These are phyloP conservation scores for Apodemia hepburni DNA, from an alignment of 2,888 invertebrate species.

Conservation along the genomic window DNA sequence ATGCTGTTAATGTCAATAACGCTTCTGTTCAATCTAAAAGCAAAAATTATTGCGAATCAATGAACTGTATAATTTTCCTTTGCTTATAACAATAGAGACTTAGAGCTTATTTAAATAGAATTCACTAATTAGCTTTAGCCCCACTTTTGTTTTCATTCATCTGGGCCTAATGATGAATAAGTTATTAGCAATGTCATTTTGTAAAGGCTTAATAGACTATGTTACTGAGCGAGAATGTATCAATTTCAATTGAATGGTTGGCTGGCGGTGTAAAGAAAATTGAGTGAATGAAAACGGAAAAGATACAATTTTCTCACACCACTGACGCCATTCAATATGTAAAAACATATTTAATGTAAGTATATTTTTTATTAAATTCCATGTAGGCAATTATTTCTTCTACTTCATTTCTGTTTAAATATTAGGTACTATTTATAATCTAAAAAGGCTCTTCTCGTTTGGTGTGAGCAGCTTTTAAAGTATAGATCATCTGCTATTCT, in stretches of 20 bases:
- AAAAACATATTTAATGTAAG: not conserved
- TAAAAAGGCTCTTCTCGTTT: no score
- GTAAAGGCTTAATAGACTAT: constrained; percentile 4
- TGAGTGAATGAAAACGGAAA: not conserved
- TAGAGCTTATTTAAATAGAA: not conserved
- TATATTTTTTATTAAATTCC: not conserved
- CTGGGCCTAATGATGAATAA: not conserved
- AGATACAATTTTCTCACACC: constrained; percentile 7
- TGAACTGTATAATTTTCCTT: no score
- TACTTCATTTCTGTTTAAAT: no score
- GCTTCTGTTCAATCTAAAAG: not conserved
- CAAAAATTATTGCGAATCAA: not conserved
- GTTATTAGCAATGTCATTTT: not conserved
- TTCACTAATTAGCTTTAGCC: not conserved
- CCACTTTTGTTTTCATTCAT: not conserved
- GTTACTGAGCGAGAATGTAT: not conserved
- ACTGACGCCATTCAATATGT: not conserved
- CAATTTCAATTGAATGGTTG: constrained; percentile 2
- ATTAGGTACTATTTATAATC: no score
- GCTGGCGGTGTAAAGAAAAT: not conserved
- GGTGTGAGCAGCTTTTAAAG: no score
- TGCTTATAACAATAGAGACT: not conserved
- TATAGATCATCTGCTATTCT: no score
- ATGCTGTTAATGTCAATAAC: not conserved
- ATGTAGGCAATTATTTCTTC: no score